phyloP scores from a whole-genome alignment of 2,113 vertebrate genomes.

The Cololabis saira region DNA sequence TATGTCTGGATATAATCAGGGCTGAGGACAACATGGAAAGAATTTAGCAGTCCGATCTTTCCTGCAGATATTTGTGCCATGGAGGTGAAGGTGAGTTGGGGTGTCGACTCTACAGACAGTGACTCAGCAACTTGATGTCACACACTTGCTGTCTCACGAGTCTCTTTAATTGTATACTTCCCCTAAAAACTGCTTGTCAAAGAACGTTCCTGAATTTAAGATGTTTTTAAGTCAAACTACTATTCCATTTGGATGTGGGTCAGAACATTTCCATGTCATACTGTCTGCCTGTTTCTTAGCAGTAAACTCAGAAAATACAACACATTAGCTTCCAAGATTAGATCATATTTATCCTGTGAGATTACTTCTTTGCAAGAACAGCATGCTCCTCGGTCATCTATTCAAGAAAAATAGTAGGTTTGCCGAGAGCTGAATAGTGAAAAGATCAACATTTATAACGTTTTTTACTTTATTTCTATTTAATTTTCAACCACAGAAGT shows the following conservation, averaged over 20 bases:
- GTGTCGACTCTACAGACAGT: slow-evolving; percentile 22
- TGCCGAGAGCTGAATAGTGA: too few relatives aligned
- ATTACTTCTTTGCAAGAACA: background rate
- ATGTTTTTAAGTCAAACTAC: slow-evolving; percentile 4
- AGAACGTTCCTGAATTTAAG: slow-evolving; percentile 26
- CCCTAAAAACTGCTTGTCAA: slow-evolving; percentile 16
- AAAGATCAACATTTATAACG: too few relatives aligned
- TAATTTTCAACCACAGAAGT: too few relatives aligned
- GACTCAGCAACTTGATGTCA: slow-evolving; percentile 26
- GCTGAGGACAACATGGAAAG: slow-evolving; percentile 69
- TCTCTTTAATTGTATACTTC: slow-evolving; percentile 36
- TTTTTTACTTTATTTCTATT: too few relatives aligned
- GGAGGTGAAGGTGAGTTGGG: slow-evolving; percentile 24
- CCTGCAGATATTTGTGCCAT: slow-evolving; percentile 61
- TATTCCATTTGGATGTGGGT: background rate
- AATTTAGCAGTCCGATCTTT: slow-evolving; percentile 73
- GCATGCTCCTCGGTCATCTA: too few relatives aligned
- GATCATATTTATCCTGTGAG: background rate
- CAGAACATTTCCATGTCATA: background rate
- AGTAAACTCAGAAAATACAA: background rate
- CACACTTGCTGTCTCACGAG: slow-evolving; percentile 17
- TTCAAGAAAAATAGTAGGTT: too few relatives aligned
- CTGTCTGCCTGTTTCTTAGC: background rate
- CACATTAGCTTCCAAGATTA: too few relatives aligned
- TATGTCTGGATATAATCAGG: slow-evolving; percentile 77